A percentile compares a stretch with the other conserved stretches of the same genome.
phyloP scores from a whole-genome alignment of 2,797 vertebrate genomes.

The Scolopax rusticola region DNA sequence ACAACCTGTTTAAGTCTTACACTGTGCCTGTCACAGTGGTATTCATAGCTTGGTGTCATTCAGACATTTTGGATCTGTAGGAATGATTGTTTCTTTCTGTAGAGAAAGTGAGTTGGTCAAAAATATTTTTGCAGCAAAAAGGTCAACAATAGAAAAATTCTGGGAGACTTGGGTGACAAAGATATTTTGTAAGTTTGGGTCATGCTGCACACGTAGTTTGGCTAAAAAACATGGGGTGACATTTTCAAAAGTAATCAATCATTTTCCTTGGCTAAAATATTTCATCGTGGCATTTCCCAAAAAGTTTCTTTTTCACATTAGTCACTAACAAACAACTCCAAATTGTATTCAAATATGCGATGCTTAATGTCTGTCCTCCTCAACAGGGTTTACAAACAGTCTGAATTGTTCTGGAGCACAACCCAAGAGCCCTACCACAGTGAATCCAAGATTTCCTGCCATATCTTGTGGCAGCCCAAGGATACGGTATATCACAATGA shows the following conservation, averaged over 20 bases:
- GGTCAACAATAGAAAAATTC: neutral
- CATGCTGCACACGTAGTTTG: neutral
- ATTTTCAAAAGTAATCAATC: neutral
- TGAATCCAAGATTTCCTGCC: neutral
- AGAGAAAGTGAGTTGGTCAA: neutral
- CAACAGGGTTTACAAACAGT: neutral
- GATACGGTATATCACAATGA: fast-evolving
- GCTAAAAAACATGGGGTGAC: neutral
- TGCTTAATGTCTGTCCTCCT: neutral
- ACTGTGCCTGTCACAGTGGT: neutral
- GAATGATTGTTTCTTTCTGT: neutral
- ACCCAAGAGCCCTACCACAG: neutral
- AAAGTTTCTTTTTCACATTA: neutral
- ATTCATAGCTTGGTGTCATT: neutral
- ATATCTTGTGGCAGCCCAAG: fast-evolving
- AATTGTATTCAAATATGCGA: neutral
- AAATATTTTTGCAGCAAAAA: neutral
- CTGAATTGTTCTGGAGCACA: neutral
- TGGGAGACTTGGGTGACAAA: neutral
- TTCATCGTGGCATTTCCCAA: neutral
- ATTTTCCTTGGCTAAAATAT: neutral
- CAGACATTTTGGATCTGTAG: neutral
- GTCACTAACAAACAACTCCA: neutral
- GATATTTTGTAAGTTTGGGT: neutral
- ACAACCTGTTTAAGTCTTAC: neutral